Evolutionary conservation across 2,113 vertebrate species (phyloP).

Genomic region (Vombatus ursinus): DNA sequence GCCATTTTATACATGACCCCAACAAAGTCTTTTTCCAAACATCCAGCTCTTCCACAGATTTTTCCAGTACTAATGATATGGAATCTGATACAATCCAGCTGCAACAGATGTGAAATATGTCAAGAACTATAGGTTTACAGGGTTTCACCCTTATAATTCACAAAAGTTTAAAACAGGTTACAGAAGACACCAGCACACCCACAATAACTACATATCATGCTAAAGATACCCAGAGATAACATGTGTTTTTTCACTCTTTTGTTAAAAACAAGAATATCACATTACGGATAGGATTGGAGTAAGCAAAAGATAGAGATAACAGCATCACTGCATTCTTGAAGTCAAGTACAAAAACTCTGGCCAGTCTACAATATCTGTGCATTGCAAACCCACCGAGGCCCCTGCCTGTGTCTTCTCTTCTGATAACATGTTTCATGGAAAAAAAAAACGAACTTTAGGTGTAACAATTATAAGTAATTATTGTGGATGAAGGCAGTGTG

Average conservation of each 20-base stretch:
- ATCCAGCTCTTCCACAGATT: constrained; percentile 74
- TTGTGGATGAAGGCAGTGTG: too few species aligned
- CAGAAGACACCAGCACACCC: not conserved
- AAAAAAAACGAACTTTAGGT: not conserved
- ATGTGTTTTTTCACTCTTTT: not conserved
- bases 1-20: constrained; percentile 85
- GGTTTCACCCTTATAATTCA: accelerated
- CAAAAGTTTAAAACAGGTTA: accelerated
- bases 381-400: not conserved
- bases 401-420: not conserved
- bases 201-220: not conserved
- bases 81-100: constrained; percentile 93
- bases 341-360: not conserved
- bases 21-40: constrained; percentile 88
- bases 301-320: not conserved
- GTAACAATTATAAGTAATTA: too few species aligned
- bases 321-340: not conserved
- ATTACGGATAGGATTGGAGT: not conserved
- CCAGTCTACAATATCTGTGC: not conserved
- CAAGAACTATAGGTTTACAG: not conserved
- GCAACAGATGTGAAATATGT: constrained; percentile 36
- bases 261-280: not conserved
- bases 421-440: not conserved
- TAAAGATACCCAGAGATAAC: not conserved
- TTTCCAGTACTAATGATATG: constrained; percentile 83